Conservation (phyloP, 2,797 vertebrate species). For the Pterois miles region DNA sequence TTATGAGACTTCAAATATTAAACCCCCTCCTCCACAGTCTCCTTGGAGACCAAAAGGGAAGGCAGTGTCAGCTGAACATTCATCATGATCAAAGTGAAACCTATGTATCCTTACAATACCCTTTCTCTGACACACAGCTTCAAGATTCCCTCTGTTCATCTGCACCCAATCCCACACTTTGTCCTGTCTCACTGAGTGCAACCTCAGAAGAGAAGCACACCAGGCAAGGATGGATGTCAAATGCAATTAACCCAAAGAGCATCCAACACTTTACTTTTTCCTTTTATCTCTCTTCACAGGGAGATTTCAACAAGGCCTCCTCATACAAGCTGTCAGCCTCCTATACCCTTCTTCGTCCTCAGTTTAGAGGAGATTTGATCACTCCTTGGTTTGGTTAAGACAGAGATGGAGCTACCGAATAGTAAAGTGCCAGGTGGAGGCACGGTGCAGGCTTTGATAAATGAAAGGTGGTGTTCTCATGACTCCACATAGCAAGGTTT, state of each 20-base stretch:
- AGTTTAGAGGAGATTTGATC: conserved; percentile 58
- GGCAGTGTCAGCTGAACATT: conserved; percentile 64
- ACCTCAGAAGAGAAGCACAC: conserved; percentile 65
- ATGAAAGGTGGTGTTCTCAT: not conserved
- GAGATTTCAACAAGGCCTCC: conserved; percentile 54
- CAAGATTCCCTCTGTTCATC: conserved; percentile 65
- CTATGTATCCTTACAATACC: conserved; percentile 55
- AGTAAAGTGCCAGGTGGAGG: conserved; percentile 19
- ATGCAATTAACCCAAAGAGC: conserved; percentile 80
- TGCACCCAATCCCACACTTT: conserved; percentile 72
- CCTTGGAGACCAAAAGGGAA: conserved; percentile 62
- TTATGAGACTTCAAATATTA: conserved; percentile 61
- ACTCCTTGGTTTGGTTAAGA: conserved; percentile 29
- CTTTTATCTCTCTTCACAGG: conserved; percentile 78
- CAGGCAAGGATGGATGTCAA: conserved; percentile 73
- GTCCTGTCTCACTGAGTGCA: conserved; percentile 71
- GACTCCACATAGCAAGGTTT: not conserved
- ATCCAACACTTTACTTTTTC: conserved; percentile 58
- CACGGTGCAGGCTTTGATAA: conserved; percentile 1
- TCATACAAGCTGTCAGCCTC: conserved; percentile 55
- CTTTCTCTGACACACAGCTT: conserved; percentile 53
- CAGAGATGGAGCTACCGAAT: conserved; percentile 24
- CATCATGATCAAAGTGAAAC: conserved; percentile 74
- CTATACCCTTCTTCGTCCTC: conserved; percentile 49
- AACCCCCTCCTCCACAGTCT: conserved; percentile 24